Evolutionary conservation across 2,888 invertebrate genomes (phyloP), one percentile per base, ranked within the genome.

Genomic region (Phengaris arion): DNA sequence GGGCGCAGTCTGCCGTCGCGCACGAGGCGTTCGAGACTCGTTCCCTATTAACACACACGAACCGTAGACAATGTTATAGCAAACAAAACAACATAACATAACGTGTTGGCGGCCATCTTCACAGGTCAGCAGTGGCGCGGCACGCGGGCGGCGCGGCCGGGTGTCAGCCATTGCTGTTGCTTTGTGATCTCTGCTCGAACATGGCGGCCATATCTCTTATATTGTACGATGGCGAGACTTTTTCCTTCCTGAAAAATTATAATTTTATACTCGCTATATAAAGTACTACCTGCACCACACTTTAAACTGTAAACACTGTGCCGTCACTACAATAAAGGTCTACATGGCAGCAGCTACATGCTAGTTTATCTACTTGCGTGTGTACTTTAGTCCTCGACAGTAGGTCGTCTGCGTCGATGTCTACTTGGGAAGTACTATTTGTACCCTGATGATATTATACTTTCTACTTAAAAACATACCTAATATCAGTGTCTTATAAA

Each of bases 141-240:
- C 10, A 52, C 2, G 70, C 51, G 51, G 22, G 52, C 12, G 22
- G 77, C 77, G 74, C 73, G 82, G 87, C 87, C 72, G 77, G 77
- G 74, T 68, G 82, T 87, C 87, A 90, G 79, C 89, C 90, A 80
- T 85, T 85, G 5, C 83, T 83, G 77, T 82, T 81, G 77, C 77
- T 83, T 74, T 91, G 91, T 77, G 95, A 95, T 86, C 96, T 96
- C 85, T 96, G 96, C 89, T 97, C 97, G 85, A 97, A 97, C 86
- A 97, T 95, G 79, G 97, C 97, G 78, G 97, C 96, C 95, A 97
- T 97, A 86, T 97, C 97, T 82, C 96, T 95, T 82, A 97, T 97
- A 85, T 96, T 96, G 88, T 95, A 96, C 68, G 96, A 95, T 10
- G 96, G 96, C 54, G 96, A 96, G 77, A 95, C 91, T 85, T 95